Conservation (phyloP, 1,140 invertebrate species). For the Yoshiicerus persimilis region DNA sequence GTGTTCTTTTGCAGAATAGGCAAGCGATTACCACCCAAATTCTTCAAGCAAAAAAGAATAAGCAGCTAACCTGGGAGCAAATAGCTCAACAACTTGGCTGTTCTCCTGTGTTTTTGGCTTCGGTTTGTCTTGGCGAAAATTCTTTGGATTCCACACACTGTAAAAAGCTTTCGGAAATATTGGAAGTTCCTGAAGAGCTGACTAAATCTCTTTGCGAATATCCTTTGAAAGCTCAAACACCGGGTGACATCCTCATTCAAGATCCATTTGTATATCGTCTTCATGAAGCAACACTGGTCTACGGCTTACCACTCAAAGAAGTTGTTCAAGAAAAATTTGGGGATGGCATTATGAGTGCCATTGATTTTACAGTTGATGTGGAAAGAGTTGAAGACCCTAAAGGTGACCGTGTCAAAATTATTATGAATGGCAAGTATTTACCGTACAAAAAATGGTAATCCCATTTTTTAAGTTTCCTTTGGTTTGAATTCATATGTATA, state of each 20-base stretch:
- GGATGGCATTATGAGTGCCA: slow-evolving; percentile 55
- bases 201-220: slow-evolving; percentile 39
- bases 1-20: background rate
- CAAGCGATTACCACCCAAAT: background rate
- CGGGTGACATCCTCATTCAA: slow-evolving; percentile 29
- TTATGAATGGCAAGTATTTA: slow-evolving; percentile 52
- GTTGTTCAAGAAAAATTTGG: slow-evolving; percentile 55
- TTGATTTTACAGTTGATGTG: slow-evolving; percentile 53
- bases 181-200: background rate
- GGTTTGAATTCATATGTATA: too few species aligned
- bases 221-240: slow-evolving; percentile 44
- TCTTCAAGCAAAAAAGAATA: slow-evolving; percentile 25
- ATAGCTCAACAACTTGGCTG: slow-evolving; percentile 49
- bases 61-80: slow-evolving; percentile 50
- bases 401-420: slow-evolving; percentile 53
- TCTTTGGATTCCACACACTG: slow-evolving; percentile 34
- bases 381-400: slow-evolving; percentile 47
- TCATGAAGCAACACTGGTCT: slow-evolving; percentile 51
- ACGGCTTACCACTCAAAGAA: slow-evolving; percentile 53
- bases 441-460: slow-evolving; percentile 52
- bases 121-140: slow-evolving; percentile 53
- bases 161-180: slow-evolving; percentile 40
- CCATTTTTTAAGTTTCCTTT: too few species aligned
- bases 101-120: slow-evolving; percentile 51
- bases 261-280: slow-evolving; percentile 53